A percentile compares a stretch with the other conserved stretches of the same genome.
These are phyloP conservation scores for Stenodema calcarata DNA, from an alignment of 2,888 invertebrate species.

Conservation along the genomic window DNA sequence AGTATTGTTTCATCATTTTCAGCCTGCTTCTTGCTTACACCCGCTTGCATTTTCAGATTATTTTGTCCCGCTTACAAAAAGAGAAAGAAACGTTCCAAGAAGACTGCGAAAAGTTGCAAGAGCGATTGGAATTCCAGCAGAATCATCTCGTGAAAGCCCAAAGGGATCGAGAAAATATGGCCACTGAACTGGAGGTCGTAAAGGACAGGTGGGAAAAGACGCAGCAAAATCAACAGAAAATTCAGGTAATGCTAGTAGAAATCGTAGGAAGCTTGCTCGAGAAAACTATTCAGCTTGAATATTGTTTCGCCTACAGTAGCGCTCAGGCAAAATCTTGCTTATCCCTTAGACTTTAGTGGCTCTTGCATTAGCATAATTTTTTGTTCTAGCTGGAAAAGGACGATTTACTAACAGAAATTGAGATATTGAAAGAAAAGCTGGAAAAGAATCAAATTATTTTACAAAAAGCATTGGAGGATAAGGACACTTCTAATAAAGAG, in stretches of 20 bases:
- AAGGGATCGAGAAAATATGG: conserved; percentile 82
- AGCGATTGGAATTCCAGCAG: conserved; percentile 81
- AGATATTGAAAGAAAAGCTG: conserved; percentile 86
- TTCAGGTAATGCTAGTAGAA: conserved; percentile 67
- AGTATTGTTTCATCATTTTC: background rate
- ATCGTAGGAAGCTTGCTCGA: background rate
- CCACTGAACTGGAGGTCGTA: conserved; percentile 84
- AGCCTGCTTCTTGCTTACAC: conserved; percentile 20
- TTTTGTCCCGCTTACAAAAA: conserved; percentile 82
- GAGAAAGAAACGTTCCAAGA: conserved; percentile 84
- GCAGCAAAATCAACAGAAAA: conserved; percentile 81
- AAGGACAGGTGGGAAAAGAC: conserved; percentile 90
- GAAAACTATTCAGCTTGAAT: background rate
- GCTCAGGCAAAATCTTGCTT: conserved; percentile 38
- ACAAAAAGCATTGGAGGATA: conserved; percentile 85
- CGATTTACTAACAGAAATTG: conserved; percentile 82
- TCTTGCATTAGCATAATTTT: conserved; percentile 40
- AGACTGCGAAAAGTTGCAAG: conserved; percentile 81
- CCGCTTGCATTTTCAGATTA: conserved; percentile 65
- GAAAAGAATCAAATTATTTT: conserved; percentile 84
- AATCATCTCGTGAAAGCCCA: conserved; percentile 82
- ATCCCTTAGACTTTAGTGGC: conserved; percentile 14
- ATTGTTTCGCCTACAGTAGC: conserved; percentile 10
- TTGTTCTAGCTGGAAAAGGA: conserved; percentile 80
- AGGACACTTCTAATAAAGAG: conserved; percentile 87